phyloP scores from a whole-genome alignment of 1,140 invertebrate species.

The Lysiphlebus fabarum region DNA sequence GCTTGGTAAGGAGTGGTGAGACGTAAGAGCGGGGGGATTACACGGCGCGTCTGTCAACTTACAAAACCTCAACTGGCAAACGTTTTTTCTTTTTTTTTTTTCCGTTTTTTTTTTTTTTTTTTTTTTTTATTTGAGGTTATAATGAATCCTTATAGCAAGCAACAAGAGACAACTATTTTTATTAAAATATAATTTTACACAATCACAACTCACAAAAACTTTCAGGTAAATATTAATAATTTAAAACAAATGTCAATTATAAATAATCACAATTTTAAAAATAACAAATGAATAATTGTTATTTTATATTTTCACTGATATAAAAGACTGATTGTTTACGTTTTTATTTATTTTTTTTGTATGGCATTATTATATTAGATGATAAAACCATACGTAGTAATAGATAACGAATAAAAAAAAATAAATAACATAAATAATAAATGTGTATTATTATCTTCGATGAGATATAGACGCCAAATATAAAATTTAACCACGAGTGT shows the following conservation, averaged over 20 bases:
- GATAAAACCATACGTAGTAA: background rate
- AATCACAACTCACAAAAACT: constrained; percentile 11
- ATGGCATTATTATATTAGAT: background rate
- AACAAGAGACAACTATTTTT: constrained; percentile 22
- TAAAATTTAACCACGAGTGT: constrained; percentile 52
- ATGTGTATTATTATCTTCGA: constrained; percentile 41
- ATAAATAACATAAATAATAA: constrained; percentile 23
- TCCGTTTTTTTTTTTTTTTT: constrained; percentile 9
- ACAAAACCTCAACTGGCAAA: constrained; percentile 2
- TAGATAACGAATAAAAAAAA: constrained; percentile 10
- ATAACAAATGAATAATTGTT: no score
- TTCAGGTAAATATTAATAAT: background rate
- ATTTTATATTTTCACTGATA: no score
- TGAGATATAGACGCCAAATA: constrained; percentile 40
- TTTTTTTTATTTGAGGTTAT: background rate
- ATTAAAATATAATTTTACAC: constrained; percentile 40
- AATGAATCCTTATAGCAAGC: background rate
- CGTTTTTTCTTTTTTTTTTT: constrained; percentile 10
- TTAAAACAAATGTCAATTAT: background rate
- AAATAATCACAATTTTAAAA: no score
- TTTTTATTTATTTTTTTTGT: constrained; percentile 1
- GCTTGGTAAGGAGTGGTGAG: background rate
- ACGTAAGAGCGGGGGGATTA: constrained; percentile 5
- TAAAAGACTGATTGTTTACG: background rate
- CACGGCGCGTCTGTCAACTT: constrained; percentile 16